A percentile compares a stretch with the other conserved stretches of the same genome.
phyloP scores from a whole-genome alignment of 1,140 invertebrate genomes.

The Ganaspis sp. region DNA sequence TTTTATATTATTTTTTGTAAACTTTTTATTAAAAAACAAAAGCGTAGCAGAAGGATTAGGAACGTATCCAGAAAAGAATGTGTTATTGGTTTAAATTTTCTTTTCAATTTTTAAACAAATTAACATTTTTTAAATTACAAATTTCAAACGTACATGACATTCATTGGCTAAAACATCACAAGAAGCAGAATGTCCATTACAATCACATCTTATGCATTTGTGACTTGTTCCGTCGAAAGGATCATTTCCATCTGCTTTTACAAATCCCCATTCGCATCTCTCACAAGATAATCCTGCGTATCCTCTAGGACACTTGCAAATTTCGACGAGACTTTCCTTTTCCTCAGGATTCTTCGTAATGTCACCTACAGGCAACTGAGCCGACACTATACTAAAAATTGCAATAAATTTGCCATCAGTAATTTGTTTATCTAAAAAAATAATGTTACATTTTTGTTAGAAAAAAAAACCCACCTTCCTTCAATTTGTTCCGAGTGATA shows the following conservation, averaged over 20 bases:
- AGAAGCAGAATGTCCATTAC: constrained; percentile 90
- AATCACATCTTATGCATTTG: constrained; percentile 91
- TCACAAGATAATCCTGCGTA: constrained; percentile 90
- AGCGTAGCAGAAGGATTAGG: no score
- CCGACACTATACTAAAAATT: constrained; percentile 62
- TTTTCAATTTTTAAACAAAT: no score
- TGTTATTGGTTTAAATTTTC: no score
- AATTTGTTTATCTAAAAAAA: no score
- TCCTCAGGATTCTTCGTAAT: constrained; percentile 48
- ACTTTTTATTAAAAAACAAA: no score
- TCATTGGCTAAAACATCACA: constrained; percentile 88
- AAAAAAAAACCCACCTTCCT: constrained; percentile 81
- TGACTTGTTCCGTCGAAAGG: constrained; percentile 75
- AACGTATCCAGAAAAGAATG: no score
- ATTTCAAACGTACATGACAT: constrained; percentile 86
- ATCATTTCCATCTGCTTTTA: constrained; percentile 82
- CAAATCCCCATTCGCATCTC: constrained; percentile 89
- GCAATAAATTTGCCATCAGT: no score
- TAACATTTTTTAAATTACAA: no score
- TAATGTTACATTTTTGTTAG: no score
- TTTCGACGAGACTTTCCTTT: constrained; percentile 77
- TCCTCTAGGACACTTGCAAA: constrained; percentile 81
- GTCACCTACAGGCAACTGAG: constrained; percentile 59
- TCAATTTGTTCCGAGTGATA: constrained; percentile 97
- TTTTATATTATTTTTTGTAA: constrained; percentile 20